A percentile compares a stretch with the other conserved stretches of the same genome.
phyloP scores from a whole-genome alignment of 2,113 vertebrate genomes.

The Heloderma charlesbogerti region DNA sequence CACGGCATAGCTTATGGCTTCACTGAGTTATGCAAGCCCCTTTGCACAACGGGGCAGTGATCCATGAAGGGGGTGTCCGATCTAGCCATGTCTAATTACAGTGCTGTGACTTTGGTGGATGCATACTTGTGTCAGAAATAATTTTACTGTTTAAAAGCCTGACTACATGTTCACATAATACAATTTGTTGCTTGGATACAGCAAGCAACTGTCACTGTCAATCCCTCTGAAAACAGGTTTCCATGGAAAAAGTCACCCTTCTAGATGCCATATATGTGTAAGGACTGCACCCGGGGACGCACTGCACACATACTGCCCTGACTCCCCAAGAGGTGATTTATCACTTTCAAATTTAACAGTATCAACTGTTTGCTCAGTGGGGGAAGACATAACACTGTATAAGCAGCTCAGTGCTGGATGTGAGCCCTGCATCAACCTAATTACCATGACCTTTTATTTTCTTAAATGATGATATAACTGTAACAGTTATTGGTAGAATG shows the following conservation, averaged over 20 bases:
- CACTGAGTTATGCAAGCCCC: too few relatives aligned
- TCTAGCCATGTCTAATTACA: slow-evolving; percentile 1
- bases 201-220: not conserved
- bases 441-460: not conserved
- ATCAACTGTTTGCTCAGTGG: not conserved
- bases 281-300: not conserved
- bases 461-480: not conserved
- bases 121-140: slow-evolving; percentile 11
- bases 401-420: not conserved
- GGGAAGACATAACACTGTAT: not conserved
- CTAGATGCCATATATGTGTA: not conserved
- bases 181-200: not conserved
- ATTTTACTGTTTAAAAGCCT: slow-evolving; percentile 3
- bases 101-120: not conserved
- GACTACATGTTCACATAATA: not conserved
- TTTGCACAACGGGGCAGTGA: too few relatives aligned
- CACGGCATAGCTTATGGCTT: too few relatives aligned
- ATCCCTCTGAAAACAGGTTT: not conserved
- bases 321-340: not conserved
- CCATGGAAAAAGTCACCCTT: not conserved
- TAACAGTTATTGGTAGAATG: not conserved
- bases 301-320: not conserved
- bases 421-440: not conserved
- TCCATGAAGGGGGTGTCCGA: too few relatives aligned
- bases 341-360: not conserved